Evolutionary conservation across 2,113 vertebrate genomes (phyloP), one percentile per base, ranked within the genome.

Genomic region (Tamias sibiricus): DNA sequence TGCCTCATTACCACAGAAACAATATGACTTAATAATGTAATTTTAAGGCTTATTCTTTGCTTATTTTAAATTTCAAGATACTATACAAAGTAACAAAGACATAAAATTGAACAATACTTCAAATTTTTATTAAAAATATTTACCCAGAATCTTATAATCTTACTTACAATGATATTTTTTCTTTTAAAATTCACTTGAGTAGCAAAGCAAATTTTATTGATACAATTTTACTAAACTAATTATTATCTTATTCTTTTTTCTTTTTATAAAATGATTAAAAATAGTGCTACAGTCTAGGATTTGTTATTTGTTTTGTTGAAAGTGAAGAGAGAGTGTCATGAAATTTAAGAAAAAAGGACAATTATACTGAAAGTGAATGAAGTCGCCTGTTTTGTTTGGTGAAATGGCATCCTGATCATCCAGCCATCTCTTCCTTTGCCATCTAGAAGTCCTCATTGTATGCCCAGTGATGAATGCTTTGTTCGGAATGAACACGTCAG

Each of bases 371-470:
- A 94, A 97, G 95, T 96, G 95, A 98, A 99, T 97, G 69, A 98
- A 98, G 97, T 98, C 96, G 93, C 94, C 82, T 28, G 6, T 79
- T 89, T 94, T 98, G 90, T 98, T 98, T 97, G 96, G 95, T 93
- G 86, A 98, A 98, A 98, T 88, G 92, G 59, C 95, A 82, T 22
- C 59, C 66, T 97, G 98, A 99, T 99, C 98, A 97, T 69, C 54
- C 75, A 82, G 91, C 94, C 97, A 99, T 99, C 98, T 97, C 94
- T 85, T 98, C 96, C 76, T 98, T 98, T 98, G 96, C 98, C 98
- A 98, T 98, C 98, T 98, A 99, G 98, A 98, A 98, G 97, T 98
- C 19, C 83, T 94, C 98, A 98, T 98, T 99, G 98, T 98, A 83
- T 86, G 93, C 44, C 91, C 81, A 85, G 19, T 96, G 97, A 98